Evolutionary conservation across 1,140 invertebrate species (phyloP), one percentile per base, ranked within the genome.

Genomic region (Cecropterus lyciades): DNA sequence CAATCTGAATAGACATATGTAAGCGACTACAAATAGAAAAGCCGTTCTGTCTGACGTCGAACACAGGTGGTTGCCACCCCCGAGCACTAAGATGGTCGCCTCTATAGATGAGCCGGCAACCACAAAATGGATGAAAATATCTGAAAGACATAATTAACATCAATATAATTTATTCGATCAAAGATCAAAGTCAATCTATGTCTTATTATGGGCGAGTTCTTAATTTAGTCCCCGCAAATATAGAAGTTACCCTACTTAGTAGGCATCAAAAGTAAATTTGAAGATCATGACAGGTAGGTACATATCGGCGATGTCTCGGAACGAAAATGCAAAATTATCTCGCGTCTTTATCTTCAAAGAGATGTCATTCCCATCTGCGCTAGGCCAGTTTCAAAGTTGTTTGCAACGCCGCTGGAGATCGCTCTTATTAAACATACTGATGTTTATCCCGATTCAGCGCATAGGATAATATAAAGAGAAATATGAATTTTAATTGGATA

Each of bases 301-400:
- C 75, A 82, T 81, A 85, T 82, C 78, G 77, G 60, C 75, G 76
- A 82, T 77, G 78, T 85, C 80, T 77, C 64, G 70, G 76, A 71
- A 82, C 75, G 89, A 89, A 89, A 89, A 91, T 85, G 84, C 82
- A 83, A 87, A 91, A 91, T 91, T 91, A 90, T 88, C 82, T 88
- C 72, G 75, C 81, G 77, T 87, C 85, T 86, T 87, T 87, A 90
- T 90, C 87, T 88, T 90, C 89, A 91, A 91, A 91, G 89, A 84
- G 89, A 91, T 88, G 87, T 91, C 89, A 88, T 84, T 73, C 72
- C 77, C 87, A 91, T 84, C 83, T 84, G 82, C 72, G 81, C 72
- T 69, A 72, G 82, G 77, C 77, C 82, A 87, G 82, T 87, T 87
- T 83, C 80, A 83, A 89, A 89, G 79, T 89, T 87, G 82, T 86